Base-by-base conservation (phyloP, 2,888 invertebrate genomes). In the Metopia argyrocephala region DNA sequence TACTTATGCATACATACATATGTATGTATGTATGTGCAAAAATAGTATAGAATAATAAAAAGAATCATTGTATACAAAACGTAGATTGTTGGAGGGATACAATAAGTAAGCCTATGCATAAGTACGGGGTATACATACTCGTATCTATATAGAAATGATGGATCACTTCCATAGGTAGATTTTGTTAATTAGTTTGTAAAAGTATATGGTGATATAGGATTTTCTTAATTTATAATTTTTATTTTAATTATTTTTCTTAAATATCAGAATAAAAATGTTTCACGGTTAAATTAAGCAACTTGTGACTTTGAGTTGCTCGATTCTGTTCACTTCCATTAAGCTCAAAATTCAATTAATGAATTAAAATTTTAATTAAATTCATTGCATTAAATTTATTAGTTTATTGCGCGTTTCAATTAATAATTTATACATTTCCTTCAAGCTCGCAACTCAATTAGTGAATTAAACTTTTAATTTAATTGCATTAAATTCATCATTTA, bases 101-200 rank as follows among this genome's bases (percentile, higher is more conserved):
- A 61, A 59, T 7, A 62, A 54, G 52, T 66, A 45, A 59, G 76
- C 64, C 70, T 71, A 78, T n/a, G n/a, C n/a, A n/a, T n/a, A n/a
- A n/a, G n/a, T n/a, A n/a, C n/a, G n/a, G n/a, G n/a, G n/a, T n/a
- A n/a, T n/a, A n/a, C n/a, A n/a, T n/a, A n/a, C n/a, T n/a, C n/a
- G n/a, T n/a, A n/a, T n/a, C n/a, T 61, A 75, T 82, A 78, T 38
- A 79, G 82, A 84, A 81, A 84, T 87, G 87, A 88, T 87, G 87
- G 87, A 87, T 87, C 84, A 88, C 87, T 88, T 87, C 87, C 88
- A 86, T 85, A 84, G 85, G 87, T 85, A 87, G 87, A 87, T 87
- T 87, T 83, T 85, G 84, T 86, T 86, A 87, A 86, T 86, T 83
- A 79, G 81, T 84, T 75, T 83, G 69, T 46, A 46, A 59, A 57